Percentiles rank a stretch among this genome's conserved stretches.
Evolutionary conservation across 2,888 invertebrate genomes (phyloP).

Genomic region (Yponomeuta sedellus): DNA sequence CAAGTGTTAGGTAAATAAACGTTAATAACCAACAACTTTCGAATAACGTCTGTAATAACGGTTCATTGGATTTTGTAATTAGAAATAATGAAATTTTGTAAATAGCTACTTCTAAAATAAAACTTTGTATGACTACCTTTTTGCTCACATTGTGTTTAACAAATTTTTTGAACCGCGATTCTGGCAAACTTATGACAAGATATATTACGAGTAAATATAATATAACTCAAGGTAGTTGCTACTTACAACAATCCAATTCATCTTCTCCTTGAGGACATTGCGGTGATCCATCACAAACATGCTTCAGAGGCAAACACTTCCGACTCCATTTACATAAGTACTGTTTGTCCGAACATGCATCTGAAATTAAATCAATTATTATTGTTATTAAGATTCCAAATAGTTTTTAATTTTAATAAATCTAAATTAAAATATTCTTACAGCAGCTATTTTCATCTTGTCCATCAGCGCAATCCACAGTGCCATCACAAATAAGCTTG

Average conservation of each 20-base stretch:
- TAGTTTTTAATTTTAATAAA: neutral
- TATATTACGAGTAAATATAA: neutral
- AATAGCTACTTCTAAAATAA: no score
- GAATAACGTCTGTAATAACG: no score
- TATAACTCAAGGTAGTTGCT: neutral
- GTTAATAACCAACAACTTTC: no score
- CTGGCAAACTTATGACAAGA: neutral
- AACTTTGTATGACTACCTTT: no score
- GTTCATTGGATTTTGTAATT: no score
- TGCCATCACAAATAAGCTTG: constrained; percentile 83
- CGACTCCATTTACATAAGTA: constrained; percentile 80
- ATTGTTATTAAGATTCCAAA: neutral
- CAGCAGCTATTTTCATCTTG: constrained; percentile 85
- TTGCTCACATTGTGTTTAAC: no score
- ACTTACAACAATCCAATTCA: constrained; percentile 86
- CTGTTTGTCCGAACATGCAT: constrained; percentile 42
- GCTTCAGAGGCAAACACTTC: constrained; percentile 76
- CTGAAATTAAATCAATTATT: neutral
- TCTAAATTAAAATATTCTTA: constrained; percentile 44
- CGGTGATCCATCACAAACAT: constrained; percentile 79
- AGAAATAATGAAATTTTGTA: no score
- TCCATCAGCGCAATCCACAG: constrained; percentile 83
- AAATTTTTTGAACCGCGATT: no score
- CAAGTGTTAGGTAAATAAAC: no score
- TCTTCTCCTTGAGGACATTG: constrained; percentile 85